Base-by-base conservation (phyloP, 2,888 invertebrate genomes). In the Diploptera punctata region DNA sequence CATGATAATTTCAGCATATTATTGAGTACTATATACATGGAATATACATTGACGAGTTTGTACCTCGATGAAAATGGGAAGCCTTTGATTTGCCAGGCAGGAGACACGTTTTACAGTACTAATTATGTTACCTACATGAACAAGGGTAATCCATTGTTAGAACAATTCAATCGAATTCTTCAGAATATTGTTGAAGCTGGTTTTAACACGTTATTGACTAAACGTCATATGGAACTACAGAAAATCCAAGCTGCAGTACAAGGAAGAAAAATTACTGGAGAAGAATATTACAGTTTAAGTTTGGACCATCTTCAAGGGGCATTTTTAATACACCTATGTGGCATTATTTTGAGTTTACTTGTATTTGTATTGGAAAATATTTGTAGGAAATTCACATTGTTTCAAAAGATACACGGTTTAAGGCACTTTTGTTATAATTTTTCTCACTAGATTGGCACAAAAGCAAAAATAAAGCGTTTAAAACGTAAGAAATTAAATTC, bases 21-120 rank as follows among this genome's bases (percentile, higher is more conserved):
- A n/a, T 60, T 29, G 5, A 60, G 60, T 16, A 31, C 29, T 3
- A 60, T 24, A 3, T 60, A 18, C 13, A 60, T 60, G 29, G 60
- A 60, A 5, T 60, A 60, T 16, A 31, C 24, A 10, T 31, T 60
- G 19, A 60, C 60, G 18, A 5, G 60, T 4, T 29, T 16, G 29
- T 60, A 60, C 18, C n/a, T 31, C 18, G 60, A 60, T 24, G 60
- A 60, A 7, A 31, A 60, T n/a, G 60, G 60, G 1, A 60, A n/a
- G 18, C 60, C 60, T 0, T 24, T 60, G n/a, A 29, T 60, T 0
- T 60, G 60, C 60, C 29, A 60, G n/a, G 60, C 60, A 18, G 60
- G 60, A 31, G 60, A 60, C n/a, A 60, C 60, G 1, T 60, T 60
- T 24, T 60, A 60, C 18, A 19, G 60, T n/a, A 60, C 60, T 3